Base-by-base conservation (phyloP, 1,140 invertebrate genomes). In the Thaumetopoea pityocampa region DNA sequence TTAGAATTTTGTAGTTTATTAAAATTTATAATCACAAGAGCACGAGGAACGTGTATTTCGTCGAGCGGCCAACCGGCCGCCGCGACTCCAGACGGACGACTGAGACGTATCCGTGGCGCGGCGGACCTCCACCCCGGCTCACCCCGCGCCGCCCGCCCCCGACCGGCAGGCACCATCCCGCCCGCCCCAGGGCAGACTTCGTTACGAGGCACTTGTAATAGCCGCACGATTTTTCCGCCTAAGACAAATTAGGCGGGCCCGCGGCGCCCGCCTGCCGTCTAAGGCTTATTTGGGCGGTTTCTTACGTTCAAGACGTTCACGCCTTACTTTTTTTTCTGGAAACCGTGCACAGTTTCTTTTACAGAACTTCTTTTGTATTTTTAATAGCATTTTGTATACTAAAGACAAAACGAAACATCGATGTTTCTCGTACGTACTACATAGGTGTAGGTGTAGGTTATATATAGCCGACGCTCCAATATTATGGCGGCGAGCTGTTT, bases 201-300 rank as follows among this genome's bases (percentile, higher is more conserved):
- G 78, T 82, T 82, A 82, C 72, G 74, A 79, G 72, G 74, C 74
- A 82, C 78, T 82, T 82, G 78, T 82, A 78, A 80, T 82, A 73
- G 68, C 72, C 76, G 67, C 66, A 67, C 74, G 74, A 82, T 82
- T 82, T 82, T 82, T 82, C 76, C 78, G 69, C 76, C 76, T 80
- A 78, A 83, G 78, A 83, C 78, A 77, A 83, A 83, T 83, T 83
- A 83, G 73, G 76, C 74, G 77, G 74, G 56, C 67, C 64, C 58
- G 50, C 58, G 51, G 61, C 63, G 60, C 59, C 57, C 60, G 55
- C 60, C 49, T 62, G 17, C 36, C 54, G 58, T 57, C 53, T 50
- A 51, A 37, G 38, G 46, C 55, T 59, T 65, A 51, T 59, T 77
- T 68, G 78, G 70, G 63, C 72, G 67, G 55, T 54, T 79, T 77